Conservation (phyloP, 2,113 vertebrate genomes). For the Gorsachius goisagi region DNA sequence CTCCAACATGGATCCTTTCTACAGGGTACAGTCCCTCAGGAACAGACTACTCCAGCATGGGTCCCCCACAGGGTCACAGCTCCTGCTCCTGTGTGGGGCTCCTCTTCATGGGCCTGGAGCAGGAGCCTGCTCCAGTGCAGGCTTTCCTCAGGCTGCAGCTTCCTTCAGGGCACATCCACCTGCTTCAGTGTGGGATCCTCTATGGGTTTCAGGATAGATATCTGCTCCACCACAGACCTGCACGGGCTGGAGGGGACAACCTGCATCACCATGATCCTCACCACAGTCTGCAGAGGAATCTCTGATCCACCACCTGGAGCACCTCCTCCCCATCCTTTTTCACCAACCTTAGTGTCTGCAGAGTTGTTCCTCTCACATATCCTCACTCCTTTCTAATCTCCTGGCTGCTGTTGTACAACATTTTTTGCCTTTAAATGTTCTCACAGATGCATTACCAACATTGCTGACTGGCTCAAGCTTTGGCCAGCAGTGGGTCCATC, state of each 20-base stretch:
- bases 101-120: background rate
- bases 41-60: background rate
- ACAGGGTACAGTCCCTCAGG: background rate
- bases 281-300: background rate
- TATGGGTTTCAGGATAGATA: background rate
- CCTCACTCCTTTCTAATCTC: background rate
- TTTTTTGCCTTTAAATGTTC: background rate
- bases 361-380: background rate
- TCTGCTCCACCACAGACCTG: background rate
- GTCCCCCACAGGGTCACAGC: background rate
- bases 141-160: background rate
- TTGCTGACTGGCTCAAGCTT: background rate
- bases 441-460: background rate
- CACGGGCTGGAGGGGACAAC: background rate
- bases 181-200: background rate
- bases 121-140: background rate
- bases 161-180: background rate
- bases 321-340: fast-evolving
- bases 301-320: background rate
- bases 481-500: background rate
- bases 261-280: background rate
- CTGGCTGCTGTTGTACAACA: background rate
- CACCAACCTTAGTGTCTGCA: background rate
- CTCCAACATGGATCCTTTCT: background rate
- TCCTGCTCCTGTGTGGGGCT: background rate